Evolutionary conservation across 23 tunicate species (phyloP).

Genomic region (Halocynthia roretzi): DNA sequence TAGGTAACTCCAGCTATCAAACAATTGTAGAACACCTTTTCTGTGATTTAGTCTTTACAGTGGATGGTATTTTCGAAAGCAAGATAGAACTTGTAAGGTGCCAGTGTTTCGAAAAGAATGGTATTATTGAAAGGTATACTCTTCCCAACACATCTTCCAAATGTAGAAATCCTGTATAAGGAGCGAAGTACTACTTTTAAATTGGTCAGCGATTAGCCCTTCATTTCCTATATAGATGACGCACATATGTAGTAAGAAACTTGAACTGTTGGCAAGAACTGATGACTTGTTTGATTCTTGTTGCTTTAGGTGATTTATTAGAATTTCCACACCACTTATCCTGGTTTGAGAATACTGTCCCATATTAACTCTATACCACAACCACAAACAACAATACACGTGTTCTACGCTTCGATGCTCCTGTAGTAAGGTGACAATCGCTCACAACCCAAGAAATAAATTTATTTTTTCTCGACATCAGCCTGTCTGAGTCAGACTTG

Average conservation of each 20-base stretch:
- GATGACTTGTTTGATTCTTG: too few species aligned
- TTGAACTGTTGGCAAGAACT: too few species aligned
- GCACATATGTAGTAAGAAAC: too few species aligned
- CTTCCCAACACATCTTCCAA: conserved; percentile 5
- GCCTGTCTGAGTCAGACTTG: too few species aligned
- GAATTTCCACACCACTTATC: too few species aligned
- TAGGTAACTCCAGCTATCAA: conserved; percentile 12
- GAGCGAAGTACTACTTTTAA: too few species aligned
- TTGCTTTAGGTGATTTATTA: too few species aligned
- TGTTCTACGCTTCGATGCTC: conserved; percentile 14
- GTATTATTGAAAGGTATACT: background rate
- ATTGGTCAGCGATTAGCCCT: too few species aligned
- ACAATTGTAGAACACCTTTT: conserved; percentile 3
- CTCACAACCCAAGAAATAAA: conserved; percentile 43
- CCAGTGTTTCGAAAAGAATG: conserved; percentile 8
- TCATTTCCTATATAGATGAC: too few species aligned
- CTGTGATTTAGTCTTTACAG: conserved; percentile 20
- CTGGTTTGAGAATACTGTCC: too few species aligned
- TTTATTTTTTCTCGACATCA: conserved; percentile 8
- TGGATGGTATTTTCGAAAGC: conserved; percentile 30
- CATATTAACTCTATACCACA: too few species aligned
- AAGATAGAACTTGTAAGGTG: conserved; percentile 19
- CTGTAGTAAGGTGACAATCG: conserved; percentile 22
- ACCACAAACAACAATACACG: conserved; percentile 17
- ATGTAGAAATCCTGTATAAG: conserved; percentile 7